Percentiles rank a stretch among this genome's conserved stretches.
Evolutionary conservation across 30 jellyfish, hydroid and myxozoan genomes (phyloP).

Genomic region (Aurelia coerulea): DNA sequence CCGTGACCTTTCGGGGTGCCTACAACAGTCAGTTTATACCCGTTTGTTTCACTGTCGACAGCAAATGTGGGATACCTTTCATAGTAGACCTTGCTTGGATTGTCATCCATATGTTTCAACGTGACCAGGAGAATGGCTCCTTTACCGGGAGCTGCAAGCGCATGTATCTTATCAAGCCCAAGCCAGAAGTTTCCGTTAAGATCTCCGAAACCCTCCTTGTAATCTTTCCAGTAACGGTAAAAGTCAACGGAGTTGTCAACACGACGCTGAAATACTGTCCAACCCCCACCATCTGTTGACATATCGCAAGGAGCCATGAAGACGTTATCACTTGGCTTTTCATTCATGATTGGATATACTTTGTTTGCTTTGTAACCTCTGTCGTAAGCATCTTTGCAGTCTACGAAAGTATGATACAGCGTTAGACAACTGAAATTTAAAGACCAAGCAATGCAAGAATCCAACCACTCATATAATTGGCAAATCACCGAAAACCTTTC

Average conservation of each 20-base stretch:
- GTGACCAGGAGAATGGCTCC: neutral
- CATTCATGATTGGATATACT: neutral
- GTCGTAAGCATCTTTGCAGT: too few species aligned
- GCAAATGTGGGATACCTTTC: neutral
- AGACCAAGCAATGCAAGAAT: too few species aligned
- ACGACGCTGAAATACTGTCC: constrained; percentile 10
- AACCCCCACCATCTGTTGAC: neutral
- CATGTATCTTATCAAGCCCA: constrained; percentile 3
- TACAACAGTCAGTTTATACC: neutral
- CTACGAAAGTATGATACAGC: too few species aligned
- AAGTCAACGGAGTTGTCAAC: neutral
- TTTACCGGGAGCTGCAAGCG: neutral
- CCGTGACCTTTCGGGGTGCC: neutral
- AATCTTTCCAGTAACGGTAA: neutral
- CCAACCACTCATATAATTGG: too few species aligned
- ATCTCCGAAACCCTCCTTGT: constrained; percentile 1
- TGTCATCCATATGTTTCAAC: neutral
- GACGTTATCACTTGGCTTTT: neutral
- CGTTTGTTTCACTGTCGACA: neutral
- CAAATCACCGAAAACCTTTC: too few species aligned
- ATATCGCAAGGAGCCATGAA: neutral
- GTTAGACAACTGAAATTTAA: too few species aligned
- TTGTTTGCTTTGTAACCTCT: neutral
- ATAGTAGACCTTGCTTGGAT: neutral
- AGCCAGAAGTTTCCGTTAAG: neutral